Conservation (phyloP, 2,888 invertebrate species). For the Aleiodes leptofemur region DNA sequence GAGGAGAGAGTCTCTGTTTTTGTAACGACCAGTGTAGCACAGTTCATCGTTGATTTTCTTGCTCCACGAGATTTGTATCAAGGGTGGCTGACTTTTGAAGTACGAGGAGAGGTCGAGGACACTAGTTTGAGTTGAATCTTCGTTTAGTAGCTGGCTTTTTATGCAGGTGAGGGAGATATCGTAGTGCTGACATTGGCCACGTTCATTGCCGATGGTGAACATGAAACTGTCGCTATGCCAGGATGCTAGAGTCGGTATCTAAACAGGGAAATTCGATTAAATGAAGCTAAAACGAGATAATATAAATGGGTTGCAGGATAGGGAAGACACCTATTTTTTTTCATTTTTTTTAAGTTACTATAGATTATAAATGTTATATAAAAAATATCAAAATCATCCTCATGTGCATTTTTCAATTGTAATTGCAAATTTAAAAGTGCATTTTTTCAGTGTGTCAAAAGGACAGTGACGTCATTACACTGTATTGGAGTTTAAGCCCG, state of each 20-base stretch:
- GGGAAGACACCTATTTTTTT: no score
- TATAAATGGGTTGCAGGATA: no score
- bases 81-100: constrained; percentile 79
- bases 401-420: no score
- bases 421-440: no score
- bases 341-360: no score
- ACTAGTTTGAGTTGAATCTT: constrained; percentile 80
- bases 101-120: constrained; percentile 82
- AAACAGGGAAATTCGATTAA: constrained; percentile 43
- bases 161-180: constrained; percentile 84
- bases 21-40: constrained; percentile 70
- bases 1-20: constrained; percentile 77
- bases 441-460: no score
- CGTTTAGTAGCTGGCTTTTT: constrained; percentile 81
- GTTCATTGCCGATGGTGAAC: constrained; percentile 82
- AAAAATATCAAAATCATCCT: no score
- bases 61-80: constrained; percentile 79
- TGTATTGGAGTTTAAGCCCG: no score
- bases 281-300: neutral
- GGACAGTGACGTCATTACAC: no score
- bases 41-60: constrained; percentile 76
- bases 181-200: constrained; percentile 85
- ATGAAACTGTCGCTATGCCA: constrained; percentile 86
- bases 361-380: no score
- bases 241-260: constrained; percentile 81